Conservation (phyloP, 2,797 vertebrate genomes). For the Pogonophryne albipinna region DNA sequence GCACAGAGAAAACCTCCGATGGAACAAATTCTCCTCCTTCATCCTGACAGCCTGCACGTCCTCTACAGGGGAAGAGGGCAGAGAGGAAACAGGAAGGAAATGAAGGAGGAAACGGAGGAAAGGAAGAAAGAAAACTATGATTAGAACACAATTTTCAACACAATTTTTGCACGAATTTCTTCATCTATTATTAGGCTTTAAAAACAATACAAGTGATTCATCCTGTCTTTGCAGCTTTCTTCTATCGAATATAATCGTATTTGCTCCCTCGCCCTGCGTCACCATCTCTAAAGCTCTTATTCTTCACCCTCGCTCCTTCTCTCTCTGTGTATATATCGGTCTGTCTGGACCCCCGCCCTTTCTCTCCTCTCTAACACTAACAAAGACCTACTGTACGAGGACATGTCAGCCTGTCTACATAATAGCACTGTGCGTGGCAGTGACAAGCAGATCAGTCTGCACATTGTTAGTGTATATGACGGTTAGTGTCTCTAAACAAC, state of each 20-base stretch:
- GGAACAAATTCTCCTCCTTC: constrained; percentile 97
- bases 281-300: constrained; percentile 14
- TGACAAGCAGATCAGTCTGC: constrained; percentile 64
- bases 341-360: constrained; percentile 23
- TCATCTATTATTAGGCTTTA: constrained; percentile 12
- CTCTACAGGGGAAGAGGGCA: constrained; percentile 79
- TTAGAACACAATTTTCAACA: not conserved
- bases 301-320: constrained; percentile 29
- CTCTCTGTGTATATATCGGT: constrained; percentile 12
- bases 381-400: constrained; percentile 69
- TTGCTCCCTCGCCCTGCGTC: constrained; percentile 2
- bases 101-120: not conserved
- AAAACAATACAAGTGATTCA: constrained; percentile 2
- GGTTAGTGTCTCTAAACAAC: constrained; percentile 40
- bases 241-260: constrained; percentile 21
- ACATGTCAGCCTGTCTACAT: constrained; percentile 63
- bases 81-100: constrained; percentile 13
- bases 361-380: constrained; percentile 37
- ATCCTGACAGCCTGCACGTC: constrained; percentile 88
- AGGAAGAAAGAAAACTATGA: not conserved
- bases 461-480: constrained; percentile 60
- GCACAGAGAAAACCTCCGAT: constrained; percentile 94
- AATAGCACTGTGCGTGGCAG: constrained; percentile 63
- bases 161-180: not conserved
- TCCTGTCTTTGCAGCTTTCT: not conserved